Percentiles rank a stretch among this genome's conserved stretches.
Evolutionary conservation across 2,797 vertebrate species (phyloP).

Genomic region (Sebastes flavidus): DNA sequence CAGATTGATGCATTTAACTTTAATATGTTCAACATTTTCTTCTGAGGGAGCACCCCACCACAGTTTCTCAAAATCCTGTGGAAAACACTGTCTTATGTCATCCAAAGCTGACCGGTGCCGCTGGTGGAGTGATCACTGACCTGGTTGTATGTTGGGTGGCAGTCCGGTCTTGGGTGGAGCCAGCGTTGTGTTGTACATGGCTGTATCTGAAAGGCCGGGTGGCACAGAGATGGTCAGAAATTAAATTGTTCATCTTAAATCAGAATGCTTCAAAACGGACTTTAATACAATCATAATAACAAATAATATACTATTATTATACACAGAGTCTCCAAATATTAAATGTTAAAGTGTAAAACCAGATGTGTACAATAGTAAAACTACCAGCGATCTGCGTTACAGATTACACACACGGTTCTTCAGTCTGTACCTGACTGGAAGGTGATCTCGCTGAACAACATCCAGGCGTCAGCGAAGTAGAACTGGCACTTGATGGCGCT

Average conservation of each 20-base stretch:
- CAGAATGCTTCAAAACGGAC: neutral
- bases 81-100: no score
- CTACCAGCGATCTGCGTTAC: neutral
- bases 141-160: slow-evolving; percentile 81
- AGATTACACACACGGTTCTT: neutral
- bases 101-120: no score
- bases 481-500: slow-evolving; percentile 97
- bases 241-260: neutral
- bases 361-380: neutral
- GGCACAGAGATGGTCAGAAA: neutral
- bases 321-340: no score
- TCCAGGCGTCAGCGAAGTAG: slow-evolving; percentile 94
- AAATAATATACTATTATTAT: neutral
- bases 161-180: slow-evolving; percentile 75
- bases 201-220: slow-evolving; percentile 85
- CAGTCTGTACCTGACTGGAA: slow-evolving; percentile 92
- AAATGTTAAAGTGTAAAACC: neutral
- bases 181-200: slow-evolving; percentile 95
- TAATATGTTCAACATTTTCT: no score
- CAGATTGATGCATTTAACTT: no score
- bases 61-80: no score
- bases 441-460: slow-evolving; percentile 99
- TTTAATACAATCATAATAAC: neutral
- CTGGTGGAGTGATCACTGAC: slow-evolving; percentile 53
- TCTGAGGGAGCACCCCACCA: no score